phyloP scores from a whole-genome alignment of 2,888 invertebrate species.

The Syrphus vitripennis region DNA sequence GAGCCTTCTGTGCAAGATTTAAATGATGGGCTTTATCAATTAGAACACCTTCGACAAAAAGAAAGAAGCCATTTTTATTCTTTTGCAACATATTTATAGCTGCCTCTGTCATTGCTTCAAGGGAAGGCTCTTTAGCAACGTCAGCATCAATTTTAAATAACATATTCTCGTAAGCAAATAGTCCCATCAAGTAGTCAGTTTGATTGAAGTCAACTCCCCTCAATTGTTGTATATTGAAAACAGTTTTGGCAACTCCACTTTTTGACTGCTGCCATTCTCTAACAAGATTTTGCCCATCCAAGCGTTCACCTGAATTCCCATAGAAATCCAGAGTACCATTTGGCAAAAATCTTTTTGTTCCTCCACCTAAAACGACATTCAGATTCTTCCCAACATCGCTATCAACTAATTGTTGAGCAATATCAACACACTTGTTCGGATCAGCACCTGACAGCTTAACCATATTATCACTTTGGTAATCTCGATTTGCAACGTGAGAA shows the following conservation, averaged over 20 bases:
- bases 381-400: constrained; percentile 84
- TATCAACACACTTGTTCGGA: constrained; percentile 84
- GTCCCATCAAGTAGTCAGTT: constrained; percentile 83
- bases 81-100: constrained; percentile 84
- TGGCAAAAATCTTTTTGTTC: constrained; percentile 85
- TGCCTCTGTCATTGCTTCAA: constrained; percentile 85
- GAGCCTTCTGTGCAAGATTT: constrained; percentile 84
- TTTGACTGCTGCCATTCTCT: background rate
- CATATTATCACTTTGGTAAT: constrained; percentile 88
- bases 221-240: constrained; percentile 79
- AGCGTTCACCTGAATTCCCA: constrained; percentile 82
- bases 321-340: constrained; percentile 77
- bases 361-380: constrained; percentile 90
- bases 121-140: constrained; percentile 82
- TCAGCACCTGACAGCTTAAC: constrained; percentile 76
- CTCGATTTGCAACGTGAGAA: constrained; percentile 85
- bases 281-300: constrained; percentile 83
- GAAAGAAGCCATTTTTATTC: constrained; percentile 83
- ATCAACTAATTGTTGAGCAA: constrained; percentile 84
- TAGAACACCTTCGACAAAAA: constrained; percentile 85
- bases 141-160: constrained; percentile 71
- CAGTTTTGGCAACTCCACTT: background rate
- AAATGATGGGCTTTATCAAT: constrained; percentile 91
- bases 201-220: constrained; percentile 79
- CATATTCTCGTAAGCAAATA: constrained; percentile 78